A percentile compares a stretch with the other conserved stretches of the same genome.
phyloP scores from a whole-genome alignment of 1,140 invertebrate species.

The Pteromalus puparum region DNA sequence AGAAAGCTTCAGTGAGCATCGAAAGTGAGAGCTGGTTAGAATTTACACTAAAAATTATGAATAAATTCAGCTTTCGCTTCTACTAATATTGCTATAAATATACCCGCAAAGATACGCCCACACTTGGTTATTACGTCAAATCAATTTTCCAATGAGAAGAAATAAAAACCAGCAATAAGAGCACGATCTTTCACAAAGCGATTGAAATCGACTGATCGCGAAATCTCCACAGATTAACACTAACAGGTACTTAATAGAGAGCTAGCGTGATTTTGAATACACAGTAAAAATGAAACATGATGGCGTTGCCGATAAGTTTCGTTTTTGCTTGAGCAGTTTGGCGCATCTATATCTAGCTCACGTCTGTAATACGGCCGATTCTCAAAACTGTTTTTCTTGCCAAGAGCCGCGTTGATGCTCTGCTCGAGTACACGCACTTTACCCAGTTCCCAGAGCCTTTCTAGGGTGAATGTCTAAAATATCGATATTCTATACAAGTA shows the following conservation, averaged over 20 bases:
- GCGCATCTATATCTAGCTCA: neutral
- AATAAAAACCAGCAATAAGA: neutral
- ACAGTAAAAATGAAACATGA: neutral
- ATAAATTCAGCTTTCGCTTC: conserved; percentile 34
- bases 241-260: neutral
- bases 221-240: neutral
- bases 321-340: conserved; percentile 17
- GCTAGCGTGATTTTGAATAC: neutral
- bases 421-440: conserved; percentile 12
- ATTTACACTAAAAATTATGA: conserved; percentile 5
- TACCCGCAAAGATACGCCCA: neutral
- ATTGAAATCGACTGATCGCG: neutral
- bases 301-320: neutral
- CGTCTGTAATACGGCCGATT: neutral
- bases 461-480: neutral
- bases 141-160: neutral
- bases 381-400: neutral
- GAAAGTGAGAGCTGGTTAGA: neutral
- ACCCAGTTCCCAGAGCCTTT: conserved; percentile 22
- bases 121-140: neutral
- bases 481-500: neutral
- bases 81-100: conserved; percentile 1
- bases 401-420: neutral
- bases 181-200: neutral
- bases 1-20: neutral